Base-by-base conservation (phyloP, 2,797 vertebrate genomes). In the Nasua narica region DNA sequence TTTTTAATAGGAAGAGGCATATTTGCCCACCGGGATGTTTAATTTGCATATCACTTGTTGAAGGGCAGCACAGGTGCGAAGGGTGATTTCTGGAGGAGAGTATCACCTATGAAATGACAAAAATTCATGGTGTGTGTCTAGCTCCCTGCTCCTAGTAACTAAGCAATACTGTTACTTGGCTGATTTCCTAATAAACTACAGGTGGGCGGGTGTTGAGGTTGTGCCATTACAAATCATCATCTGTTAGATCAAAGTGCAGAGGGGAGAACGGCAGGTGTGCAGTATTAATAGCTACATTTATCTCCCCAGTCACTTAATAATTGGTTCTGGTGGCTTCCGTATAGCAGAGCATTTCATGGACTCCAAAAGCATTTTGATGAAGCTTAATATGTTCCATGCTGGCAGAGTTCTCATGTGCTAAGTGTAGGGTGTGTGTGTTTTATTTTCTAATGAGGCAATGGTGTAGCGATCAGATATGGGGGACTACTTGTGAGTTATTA, bases 251-350 rank as follows among this genome's bases (percentile, higher is more conserved):
- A 98, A 98, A 98, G 97, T 93, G 88, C 97, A 96, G 13, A 58
- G 93, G 86, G 94, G 96, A 98, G 97, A 97, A 96, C 54, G 83
- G 97, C 98, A 98, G 97, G 97, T 98, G 98, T 93, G 94, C 65
- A 78, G 81, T 18, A 29, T 98, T 98, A 98, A 98, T 98, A 98
- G 98, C 97, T 97, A 95, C 95, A 98, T 98, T 98, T 98, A 98
- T 98, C 98, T 98, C 97, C 96, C 93, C 82, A 98, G 96, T 98
- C 94, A 97, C 96, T 98, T 98, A 98, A 97, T 98, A 98, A 98
- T 97, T 90, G 95, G 91, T 97, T 97, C 90, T 98, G 96, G 96
- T 95, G 87, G 74, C 87, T 98, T 98, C 90, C 90, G 90, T 95
- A 90, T 97, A 97, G 69, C 56, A 70, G 48, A 87, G 69, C 81